phyloP scores from a whole-genome alignment of 2,797 vertebrate species.

The Prunella strophiata region DNA sequence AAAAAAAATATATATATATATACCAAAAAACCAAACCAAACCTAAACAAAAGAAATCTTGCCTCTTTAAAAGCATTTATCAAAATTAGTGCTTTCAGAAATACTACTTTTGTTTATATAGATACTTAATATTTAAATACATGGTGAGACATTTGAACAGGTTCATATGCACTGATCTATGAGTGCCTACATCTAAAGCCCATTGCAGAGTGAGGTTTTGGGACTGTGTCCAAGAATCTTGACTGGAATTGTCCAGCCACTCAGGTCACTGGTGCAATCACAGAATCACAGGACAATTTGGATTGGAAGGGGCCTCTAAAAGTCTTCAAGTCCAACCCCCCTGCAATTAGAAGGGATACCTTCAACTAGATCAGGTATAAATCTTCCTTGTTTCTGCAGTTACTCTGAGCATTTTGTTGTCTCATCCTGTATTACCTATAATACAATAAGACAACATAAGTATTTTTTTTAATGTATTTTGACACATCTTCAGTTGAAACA shows the following conservation, averaged over 20 bases:
- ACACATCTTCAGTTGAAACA: neutral
- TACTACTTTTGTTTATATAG: neutral
- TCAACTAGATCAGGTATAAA: neutral
- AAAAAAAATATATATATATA: too few relatives aligned
- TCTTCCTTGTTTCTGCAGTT: neutral
- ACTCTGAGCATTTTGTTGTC: neutral
- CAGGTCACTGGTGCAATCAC: neutral
- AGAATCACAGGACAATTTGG: neutral
- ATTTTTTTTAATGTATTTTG: neutral
- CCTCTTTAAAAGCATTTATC: neutral
- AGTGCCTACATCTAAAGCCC: neutral
- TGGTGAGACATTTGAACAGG: neutral
- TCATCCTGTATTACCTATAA: neutral
- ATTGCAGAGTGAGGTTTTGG: neutral
- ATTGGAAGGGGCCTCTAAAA: neutral
- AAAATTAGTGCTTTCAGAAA: neutral
- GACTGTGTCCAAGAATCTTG: rapidly evolving
- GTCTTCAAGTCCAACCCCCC: rapidly evolving
- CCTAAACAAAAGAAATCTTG: neutral
- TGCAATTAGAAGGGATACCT: neutral
- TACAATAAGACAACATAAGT: neutral
- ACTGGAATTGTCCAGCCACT: neutral
- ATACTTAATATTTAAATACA: neutral
- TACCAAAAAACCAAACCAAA: too few relatives aligned
- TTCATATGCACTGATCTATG: neutral